phyloP scores from a whole-genome alignment of 2,113 vertebrate genomes.

The Triplophysa rosa region DNA sequence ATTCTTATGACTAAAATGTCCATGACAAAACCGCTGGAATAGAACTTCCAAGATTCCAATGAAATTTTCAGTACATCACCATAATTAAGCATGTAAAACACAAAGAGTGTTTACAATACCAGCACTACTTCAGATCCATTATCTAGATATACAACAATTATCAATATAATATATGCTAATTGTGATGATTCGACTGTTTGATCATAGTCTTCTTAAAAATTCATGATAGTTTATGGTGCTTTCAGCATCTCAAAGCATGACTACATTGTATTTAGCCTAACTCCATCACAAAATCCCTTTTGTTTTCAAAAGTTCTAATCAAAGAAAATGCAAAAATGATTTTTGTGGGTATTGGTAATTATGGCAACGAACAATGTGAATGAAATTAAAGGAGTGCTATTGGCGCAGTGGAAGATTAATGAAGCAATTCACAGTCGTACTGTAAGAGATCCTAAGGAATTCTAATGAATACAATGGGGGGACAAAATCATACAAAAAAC shows the following conservation, averaged over 20 bases:
- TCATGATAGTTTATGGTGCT: constrained; percentile 42
- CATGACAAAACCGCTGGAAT: constrained; percentile 62
- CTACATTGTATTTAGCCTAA: constrained; percentile 28
- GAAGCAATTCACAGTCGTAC: background rate
- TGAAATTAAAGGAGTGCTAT: background rate
- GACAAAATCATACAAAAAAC: background rate
- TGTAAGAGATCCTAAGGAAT: background rate
- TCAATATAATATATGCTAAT: constrained; percentile 48
- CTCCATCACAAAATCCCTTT: constrained; percentile 12
- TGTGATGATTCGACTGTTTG: constrained; percentile 48
- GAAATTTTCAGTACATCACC: constrained; percentile 47
- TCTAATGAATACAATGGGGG: background rate
- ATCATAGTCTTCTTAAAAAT: constrained; percentile 53
- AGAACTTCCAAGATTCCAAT: constrained; percentile 56
- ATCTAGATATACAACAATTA: constrained; percentile 45
- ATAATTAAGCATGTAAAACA: constrained; percentile 58
- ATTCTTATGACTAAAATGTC: constrained; percentile 56
- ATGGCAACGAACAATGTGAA: constrained; percentile 20
- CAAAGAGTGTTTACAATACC: constrained; percentile 49
- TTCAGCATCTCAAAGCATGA: constrained; percentile 39
- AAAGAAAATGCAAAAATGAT: constrained; percentile 17
- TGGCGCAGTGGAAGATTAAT: background rate
- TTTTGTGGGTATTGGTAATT: constrained; percentile 12
- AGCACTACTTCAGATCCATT: constrained; percentile 41
- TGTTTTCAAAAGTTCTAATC: constrained; percentile 38